phyloP scores from a whole-genome alignment of 1,140 invertebrate genomes.

The Drosophila insularis region DNA sequence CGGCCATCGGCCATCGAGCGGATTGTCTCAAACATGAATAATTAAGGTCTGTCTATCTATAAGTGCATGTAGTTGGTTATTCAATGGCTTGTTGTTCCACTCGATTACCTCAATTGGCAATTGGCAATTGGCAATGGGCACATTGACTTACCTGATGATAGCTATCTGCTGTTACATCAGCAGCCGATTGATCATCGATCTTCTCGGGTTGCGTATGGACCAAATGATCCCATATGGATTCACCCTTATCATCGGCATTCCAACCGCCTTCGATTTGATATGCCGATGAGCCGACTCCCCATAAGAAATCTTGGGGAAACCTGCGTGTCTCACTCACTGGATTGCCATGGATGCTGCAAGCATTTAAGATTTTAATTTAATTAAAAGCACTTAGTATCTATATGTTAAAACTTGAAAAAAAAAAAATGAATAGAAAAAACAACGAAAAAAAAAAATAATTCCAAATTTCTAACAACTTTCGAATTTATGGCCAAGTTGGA shows the following conservation, averaged over 20 bases:
- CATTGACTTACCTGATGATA: constrained; percentile 83
- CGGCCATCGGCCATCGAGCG: too few relatives aligned
- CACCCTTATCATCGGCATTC: constrained; percentile 86
- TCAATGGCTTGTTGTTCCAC: constrained; percentile 9
- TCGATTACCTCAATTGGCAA: constrained; percentile 3
- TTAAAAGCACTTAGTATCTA: neutral
- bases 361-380: constrained; percentile 14
- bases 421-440: neutral
- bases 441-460: neutral
- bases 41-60: constrained; percentile 3
- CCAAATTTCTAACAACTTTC: neutral
- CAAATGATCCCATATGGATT: constrained; percentile 85
- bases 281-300: constrained; percentile 84
- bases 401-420: neutral
- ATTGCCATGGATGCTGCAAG: constrained; percentile 43
- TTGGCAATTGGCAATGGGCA: neutral
- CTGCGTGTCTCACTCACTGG: constrained; percentile 45
- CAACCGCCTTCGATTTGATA: constrained; percentile 90
- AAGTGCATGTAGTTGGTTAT: neutral
- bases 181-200: constrained; percentile 84
- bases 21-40: neutral
- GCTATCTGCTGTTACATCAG: constrained; percentile 84
- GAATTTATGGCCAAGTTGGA: neutral
- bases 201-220: constrained; percentile 82
- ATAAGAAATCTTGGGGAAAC: constrained; percentile 84